A percentile compares a stretch with the other conserved stretches of the same genome.
Evolutionary conservation across 1,140 invertebrate genomes (phyloP).

Genomic region (Tetramorium parvispinum): DNA sequence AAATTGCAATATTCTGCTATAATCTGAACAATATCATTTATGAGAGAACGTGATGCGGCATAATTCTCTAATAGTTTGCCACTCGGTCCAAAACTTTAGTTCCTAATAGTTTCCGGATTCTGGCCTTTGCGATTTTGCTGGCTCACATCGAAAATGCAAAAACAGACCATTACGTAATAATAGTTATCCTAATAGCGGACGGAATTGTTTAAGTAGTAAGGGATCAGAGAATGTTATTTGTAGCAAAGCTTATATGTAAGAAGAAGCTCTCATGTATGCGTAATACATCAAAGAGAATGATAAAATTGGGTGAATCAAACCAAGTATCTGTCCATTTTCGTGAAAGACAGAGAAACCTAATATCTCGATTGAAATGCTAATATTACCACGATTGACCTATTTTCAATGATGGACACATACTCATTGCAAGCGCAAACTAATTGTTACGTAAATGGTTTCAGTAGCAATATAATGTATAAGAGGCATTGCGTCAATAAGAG

Average conservation of each 20-base stretch:
- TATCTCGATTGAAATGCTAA: constrained; percentile 13
- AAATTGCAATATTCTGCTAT: constrained; percentile 1
- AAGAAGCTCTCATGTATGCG: not conserved
- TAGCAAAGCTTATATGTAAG: not conserved
- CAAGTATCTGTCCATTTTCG: constrained; percentile 1
- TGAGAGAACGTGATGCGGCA: constrained; percentile 35
- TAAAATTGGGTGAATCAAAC: not conserved
- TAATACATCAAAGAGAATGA: not conserved
- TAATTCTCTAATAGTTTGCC: constrained; percentile 34
- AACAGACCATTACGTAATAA: constrained; percentile 16
- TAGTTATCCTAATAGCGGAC: not conserved
- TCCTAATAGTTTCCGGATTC: not conserved
- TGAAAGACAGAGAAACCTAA: not conserved
- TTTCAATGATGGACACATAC: not conserved
- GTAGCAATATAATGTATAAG: constrained; percentile 6
- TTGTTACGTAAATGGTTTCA: constrained; percentile 3
- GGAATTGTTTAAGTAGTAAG: not conserved
- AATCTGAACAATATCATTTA: constrained; percentile 31
- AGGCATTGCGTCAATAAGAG: constrained; percentile 1
- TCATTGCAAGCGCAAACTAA: constrained; percentile 14
- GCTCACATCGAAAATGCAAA: constrained; percentile 2
- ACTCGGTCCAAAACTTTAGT: constrained; percentile 7
- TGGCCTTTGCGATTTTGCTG: not conserved
- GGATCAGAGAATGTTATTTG: not conserved
- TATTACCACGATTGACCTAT: constrained; percentile 5